phyloP scores from a whole-genome alignment of 2,888 invertebrate species.

The Microplitis deprimator region DNA sequence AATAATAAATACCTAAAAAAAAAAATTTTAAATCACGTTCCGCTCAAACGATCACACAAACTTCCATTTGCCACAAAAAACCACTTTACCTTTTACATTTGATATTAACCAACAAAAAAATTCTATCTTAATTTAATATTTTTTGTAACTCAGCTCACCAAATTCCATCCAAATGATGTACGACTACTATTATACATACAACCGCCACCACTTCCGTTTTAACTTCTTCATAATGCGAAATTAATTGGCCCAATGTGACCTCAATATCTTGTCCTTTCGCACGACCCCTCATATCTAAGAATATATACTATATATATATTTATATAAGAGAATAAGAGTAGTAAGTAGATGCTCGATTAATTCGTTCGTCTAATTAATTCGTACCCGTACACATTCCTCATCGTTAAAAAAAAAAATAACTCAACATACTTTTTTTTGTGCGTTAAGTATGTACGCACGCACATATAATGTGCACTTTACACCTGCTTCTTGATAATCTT shows the following conservation, averaged over 20 bases:
- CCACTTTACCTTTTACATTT: slow-evolving; percentile 6
- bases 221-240: slow-evolving; percentile 3
- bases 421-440: not conserved
- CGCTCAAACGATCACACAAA: slow-evolving; percentile 49
- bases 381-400: not conserved
- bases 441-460: not conserved
- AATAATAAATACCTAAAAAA: slow-evolving; percentile 29
- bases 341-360: not conserved
- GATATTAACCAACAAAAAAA: slow-evolving; percentile 1
- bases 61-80: slow-evolving; percentile 21
- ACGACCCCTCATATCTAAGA: slow-evolving; percentile 4
- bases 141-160: not conserved
- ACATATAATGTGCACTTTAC: not conserved
- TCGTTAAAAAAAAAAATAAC: not conserved
- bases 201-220: not conserved
- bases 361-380: slow-evolving; percentile 21
- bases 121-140: slow-evolving; percentile 1
- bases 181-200: not conserved
- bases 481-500: slow-evolving; percentile 6
- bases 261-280: slow-evolving; percentile 10
- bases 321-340: not conserved
- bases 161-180: not conserved
- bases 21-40: slow-evolving; percentile 47
- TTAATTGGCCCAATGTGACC: slow-evolving; percentile 8
- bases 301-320: not conserved